Percentiles rank a stretch among this genome's conserved stretches.
These are phyloP conservation scores for Fulmarus glacialis DNA, from an alignment of 2,113 vertebrate genomes.

Conservation along the genomic window DNA sequence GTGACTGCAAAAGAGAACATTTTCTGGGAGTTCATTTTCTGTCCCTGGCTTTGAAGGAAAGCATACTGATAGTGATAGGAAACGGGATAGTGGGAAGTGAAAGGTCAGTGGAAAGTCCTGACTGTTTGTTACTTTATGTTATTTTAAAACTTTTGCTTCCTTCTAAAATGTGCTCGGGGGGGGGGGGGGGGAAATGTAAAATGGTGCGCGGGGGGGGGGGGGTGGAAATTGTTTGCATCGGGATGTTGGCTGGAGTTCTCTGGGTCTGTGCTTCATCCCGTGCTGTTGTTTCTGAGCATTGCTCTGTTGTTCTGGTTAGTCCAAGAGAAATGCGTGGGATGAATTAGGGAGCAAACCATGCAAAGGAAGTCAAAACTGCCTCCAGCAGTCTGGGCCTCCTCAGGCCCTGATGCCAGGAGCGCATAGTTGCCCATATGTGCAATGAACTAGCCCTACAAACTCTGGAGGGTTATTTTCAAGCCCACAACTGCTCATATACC, in stretches of 20 bases:
- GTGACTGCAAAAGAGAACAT: not conserved
- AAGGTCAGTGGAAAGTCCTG: constrained; percentile 62
- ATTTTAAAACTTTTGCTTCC: constrained; percentile 45
- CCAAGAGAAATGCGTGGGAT: not conserved
- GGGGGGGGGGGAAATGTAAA: fast-evolving
- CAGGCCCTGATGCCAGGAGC: not conserved
- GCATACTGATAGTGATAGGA: constrained; percentile 53
- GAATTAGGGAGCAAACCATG: not conserved
- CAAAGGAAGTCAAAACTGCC: not conserved
- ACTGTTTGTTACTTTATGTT: constrained; percentile 24
- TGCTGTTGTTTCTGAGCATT: not conserved
- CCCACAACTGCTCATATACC: not conserved
- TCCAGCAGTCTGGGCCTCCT: not conserved
- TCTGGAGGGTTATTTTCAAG: not conserved
- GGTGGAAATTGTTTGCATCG: not conserved
- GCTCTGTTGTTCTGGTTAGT: not conserved
- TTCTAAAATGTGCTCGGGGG: not conserved
- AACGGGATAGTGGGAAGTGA: constrained; percentile 46
- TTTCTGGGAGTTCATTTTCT: constrained; percentile 14
- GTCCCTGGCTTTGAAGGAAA: constrained; percentile 37
- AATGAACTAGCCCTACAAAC: not conserved
- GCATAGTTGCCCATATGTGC: fast-evolving
- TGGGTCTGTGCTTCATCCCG: not conserved
- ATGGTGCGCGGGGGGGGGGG: not conserved
- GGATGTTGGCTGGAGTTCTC: not conserved